Conservation (phyloP, 2,888 invertebrate genomes). For the Aromia moschata region DNA sequence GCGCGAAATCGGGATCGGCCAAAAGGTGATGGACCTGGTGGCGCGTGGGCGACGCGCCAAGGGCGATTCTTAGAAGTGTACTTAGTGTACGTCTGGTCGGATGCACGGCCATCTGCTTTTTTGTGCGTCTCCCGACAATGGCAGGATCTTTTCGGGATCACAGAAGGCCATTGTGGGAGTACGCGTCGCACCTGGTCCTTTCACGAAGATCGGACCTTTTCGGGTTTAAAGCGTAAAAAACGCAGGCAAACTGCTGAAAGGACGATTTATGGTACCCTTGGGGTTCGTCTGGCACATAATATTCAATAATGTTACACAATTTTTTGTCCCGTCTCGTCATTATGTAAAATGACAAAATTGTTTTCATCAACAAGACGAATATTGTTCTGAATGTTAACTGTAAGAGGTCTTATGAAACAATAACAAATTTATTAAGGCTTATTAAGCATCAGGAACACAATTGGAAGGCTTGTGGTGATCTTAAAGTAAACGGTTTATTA, state of each 20-base stretch:
- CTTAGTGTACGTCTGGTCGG: conserved; percentile 12
- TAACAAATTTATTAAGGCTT: no score
- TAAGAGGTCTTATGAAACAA: no score
- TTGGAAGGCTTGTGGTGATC: no score
- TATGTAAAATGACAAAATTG: no score
- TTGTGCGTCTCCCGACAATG: conserved; percentile 19
- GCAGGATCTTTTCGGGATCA: conserved; percentile 43
- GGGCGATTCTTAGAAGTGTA: no score
- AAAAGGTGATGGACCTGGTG: conserved; percentile 34
- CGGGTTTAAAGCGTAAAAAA: not conserved
- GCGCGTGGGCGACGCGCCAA: conserved; percentile 18
- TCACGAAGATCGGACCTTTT: conserved; percentile 13
- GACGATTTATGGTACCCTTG: no score
- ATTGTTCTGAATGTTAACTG: no score
- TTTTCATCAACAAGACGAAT: no score
- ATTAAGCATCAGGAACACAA: no score
- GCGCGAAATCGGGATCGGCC: conserved; percentile 33
- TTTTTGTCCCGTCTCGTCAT: no score
- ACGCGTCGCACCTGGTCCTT: conserved; percentile 47
- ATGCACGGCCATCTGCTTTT: conserved; percentile 24
- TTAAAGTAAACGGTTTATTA: no score
- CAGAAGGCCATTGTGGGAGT: conserved; percentile 48
- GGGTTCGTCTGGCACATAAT: not conserved
- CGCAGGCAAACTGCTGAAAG: not conserved
- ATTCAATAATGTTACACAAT: no score